Base-by-base conservation (phyloP, 2,888 invertebrate genomes). In the Hybos culiciformis region DNA sequence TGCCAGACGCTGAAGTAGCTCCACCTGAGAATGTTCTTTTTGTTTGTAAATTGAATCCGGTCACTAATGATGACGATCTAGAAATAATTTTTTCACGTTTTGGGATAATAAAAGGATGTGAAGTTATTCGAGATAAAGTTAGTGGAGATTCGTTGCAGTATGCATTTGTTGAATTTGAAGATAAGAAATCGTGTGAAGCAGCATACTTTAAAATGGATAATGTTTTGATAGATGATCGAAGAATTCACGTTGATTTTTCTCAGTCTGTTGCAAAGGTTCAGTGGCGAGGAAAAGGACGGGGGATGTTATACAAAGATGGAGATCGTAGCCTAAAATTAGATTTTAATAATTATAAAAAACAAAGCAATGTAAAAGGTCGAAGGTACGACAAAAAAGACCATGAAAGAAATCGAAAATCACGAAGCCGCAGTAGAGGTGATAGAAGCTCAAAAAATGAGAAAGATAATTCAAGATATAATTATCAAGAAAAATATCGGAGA, bases 141-240 rank as follows among this genome's bases (percentile, higher is more conserved):
- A 80, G 84, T 3, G 85, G 84, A 1, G 93, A 96, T 61, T 98
- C 97, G 0, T 69, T 99, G 43, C 98, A 99, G 59, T 99, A 99
- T 67, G 97, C 97, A 1, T 99, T 99, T 62, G 87, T 99, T 45
- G 98, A 98, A 65, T 99, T 97, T 70, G 85, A 83, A 48, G 83
- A 92, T 41, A 77, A 80, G 50, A 86, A 87, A 56, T 75, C 88
- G 1, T 98, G 98, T 68, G 98, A 98, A 69, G 86, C 87, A 54
- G 98, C 98, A 1, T 99, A 90, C 66, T 94, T 98, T 58, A 98
- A 98, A 71, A 99, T 98, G 98, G 97, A 97, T 62, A 99, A 99
- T 70, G 97, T 98, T 0, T 70, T 98, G 6, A 98, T 99, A 55
- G 98, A 99, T 68, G 98, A 99, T 61, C 73, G 98, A 20, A 74